Evolutionary conservation across 2,888 invertebrate genomes (phyloP), one percentile per base, ranked within the genome.

Genomic region (Itoplectis maculator): DNA sequence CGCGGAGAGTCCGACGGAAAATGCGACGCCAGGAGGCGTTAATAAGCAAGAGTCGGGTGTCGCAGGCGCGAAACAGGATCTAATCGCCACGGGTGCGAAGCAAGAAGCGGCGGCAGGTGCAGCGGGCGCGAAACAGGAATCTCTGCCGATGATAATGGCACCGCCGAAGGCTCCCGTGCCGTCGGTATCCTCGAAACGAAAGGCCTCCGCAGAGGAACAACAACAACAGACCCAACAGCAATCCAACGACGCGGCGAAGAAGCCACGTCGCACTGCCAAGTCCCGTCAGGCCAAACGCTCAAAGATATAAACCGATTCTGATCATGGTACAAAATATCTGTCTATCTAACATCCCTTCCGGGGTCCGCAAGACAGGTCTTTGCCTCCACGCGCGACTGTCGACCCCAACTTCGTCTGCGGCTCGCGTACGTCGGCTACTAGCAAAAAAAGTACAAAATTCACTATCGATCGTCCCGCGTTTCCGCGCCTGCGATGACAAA

Each of bases 281-380:
- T 88, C 91, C 83, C 92, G 92, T 86, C 92, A 92, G 84, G 88
- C 90, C 73, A 92, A 92, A 84, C 92, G 92, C 88, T 90, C 90
- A 89, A 92, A 92, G 85, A 90, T 92, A 68, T 92, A 91, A 88
- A 86, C 84, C 81, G 85, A 87, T 88, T 86, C 89, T 91, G 88
- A 90, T 87, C 79, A 89, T 89, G 89, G 90, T 91, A 91, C 90
- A 91, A 91, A 88, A 84, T 59, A 73, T 40, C 70, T 70, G 74
- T 72, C 88, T 85, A 87, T 85, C 77, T 84, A 86, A 89, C 84
- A 87, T 54, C 49, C 63, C 65, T 35, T 66, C 35, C 18, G 45
- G 61, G 51, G 47, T 1, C 11, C 56, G 29, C 51, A 13, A 29
- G 23, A 13, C 37, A 37, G 13, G 13, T 37, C 77, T 45, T 69